These are phyloP conservation scores for Enteromius paludinosus DNA, from an alignment of 2,797 vertebrate genomes.

Conservation along the genomic window DNA sequence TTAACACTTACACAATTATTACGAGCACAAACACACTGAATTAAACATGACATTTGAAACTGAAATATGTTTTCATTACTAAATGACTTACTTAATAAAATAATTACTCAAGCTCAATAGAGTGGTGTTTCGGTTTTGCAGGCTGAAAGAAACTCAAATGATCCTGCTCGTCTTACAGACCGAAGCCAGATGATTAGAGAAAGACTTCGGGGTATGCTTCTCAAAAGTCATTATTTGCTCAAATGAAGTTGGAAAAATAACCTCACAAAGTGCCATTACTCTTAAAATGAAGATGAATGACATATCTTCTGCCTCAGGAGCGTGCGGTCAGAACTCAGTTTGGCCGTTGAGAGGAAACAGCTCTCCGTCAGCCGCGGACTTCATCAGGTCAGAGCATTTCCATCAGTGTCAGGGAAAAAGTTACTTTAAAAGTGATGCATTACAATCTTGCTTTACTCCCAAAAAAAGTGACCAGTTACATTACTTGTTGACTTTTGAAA, in stretches of 20 bases:
- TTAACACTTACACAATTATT: too few relatives aligned
- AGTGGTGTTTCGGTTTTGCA: slow-evolving; percentile 56
- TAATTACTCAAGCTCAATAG: too few relatives aligned
- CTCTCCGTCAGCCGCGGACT: slow-evolving; percentile 14
- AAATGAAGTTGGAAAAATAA: background rate
- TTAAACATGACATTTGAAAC: too few relatives aligned
- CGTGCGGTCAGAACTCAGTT: slow-evolving; percentile 34
- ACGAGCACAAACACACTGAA: too few relatives aligned
- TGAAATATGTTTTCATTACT: too few relatives aligned
- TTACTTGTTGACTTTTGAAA: too few relatives aligned
- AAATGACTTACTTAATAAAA: too few relatives aligned
- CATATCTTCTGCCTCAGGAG: slow-evolving; percentile 11
- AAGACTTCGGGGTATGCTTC: slow-evolving; percentile 78
- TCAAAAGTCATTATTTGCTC: background rate
- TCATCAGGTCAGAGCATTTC: slow-evolving; percentile 19
- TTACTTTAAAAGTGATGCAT: too few relatives aligned
- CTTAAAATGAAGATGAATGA: slow-evolving; percentile 52
- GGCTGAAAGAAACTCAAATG: slow-evolving; percentile 71
- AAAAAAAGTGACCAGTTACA: too few relatives aligned
- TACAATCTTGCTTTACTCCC: too few relatives aligned
- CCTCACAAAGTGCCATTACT: background rate
- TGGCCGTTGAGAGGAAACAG: slow-evolving; percentile 40
- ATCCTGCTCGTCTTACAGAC: slow-evolving; percentile 70
- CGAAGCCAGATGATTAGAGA: slow-evolving; percentile 85
- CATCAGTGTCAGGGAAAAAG: too few relatives aligned